Percentiles rank a stretch among this genome's conserved stretches.
Evolutionary conservation across 92 coral and sea anemone genomes (phyloP).

Genomic region (Siderastrea siderea): DNA sequence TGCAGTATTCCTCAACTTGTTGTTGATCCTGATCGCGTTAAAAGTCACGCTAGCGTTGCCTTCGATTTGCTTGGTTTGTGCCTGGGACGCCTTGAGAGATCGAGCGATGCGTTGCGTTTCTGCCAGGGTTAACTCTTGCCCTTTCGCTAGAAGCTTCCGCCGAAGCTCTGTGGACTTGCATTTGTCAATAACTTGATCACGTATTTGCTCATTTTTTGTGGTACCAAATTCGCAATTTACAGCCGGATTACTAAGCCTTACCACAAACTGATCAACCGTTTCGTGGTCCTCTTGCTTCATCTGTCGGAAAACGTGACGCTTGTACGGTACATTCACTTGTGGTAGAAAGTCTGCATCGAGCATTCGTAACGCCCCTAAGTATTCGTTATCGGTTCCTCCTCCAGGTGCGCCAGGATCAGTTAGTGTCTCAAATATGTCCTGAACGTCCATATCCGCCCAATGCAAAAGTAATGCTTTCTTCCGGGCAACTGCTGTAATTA

Average conservation of each 20-base stretch:
- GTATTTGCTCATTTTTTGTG: slow-evolving; percentile 17
- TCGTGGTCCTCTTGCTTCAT: slow-evolving; percentile 26
- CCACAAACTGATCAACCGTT: slow-evolving; percentile 40
- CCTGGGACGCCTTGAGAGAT: background rate
- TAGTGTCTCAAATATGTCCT: slow-evolving; percentile 16
- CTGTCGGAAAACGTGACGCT: slow-evolving; percentile 24
- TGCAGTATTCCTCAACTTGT: background rate
- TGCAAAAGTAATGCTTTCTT: slow-evolving; percentile 14
- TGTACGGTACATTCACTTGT: slow-evolving; percentile 26
- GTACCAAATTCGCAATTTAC: background rate
- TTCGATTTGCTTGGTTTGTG: slow-evolving; percentile 38
- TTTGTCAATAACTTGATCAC: slow-evolving; percentile 51
- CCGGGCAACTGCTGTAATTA: slow-evolving; percentile 33
- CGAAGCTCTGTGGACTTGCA: slow-evolving; percentile 32
- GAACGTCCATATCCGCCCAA: background rate
- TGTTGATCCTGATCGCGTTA: background rate
- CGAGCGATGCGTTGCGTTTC: slow-evolving; percentile 45
- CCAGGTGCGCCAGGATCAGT: slow-evolving; percentile 21
- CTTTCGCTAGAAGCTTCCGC: slow-evolving; percentile 39
- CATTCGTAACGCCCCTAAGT: background rate
- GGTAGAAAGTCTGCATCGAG: background rate
- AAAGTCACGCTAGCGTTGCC: background rate
- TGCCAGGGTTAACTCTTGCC: slow-evolving; percentile 20
- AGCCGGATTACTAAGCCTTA: slow-evolving; percentile 37
- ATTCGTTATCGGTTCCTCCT: background rate